Percentiles rank a stretch among this genome's conserved stretches.
phyloP scores from a whole-genome alignment of 2,888 invertebrate species.

The Himalopsyche tibetana region DNA sequence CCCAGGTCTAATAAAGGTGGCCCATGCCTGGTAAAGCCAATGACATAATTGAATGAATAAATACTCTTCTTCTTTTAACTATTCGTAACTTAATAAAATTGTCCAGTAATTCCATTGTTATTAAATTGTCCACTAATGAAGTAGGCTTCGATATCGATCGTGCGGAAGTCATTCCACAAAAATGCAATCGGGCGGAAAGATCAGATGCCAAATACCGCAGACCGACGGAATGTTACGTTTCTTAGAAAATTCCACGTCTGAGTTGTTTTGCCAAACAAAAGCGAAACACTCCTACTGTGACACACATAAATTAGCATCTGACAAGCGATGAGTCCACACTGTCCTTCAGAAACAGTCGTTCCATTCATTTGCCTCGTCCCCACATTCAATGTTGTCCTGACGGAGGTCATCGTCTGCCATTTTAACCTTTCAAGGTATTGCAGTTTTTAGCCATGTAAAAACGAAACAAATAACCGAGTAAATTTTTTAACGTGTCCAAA shows the following conservation, averaged over 20 bases:
- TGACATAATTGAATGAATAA: no score
- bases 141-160: slow-evolving; percentile 1
- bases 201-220: slow-evolving; percentile 51
- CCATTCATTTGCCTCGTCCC: slow-evolving; percentile 49
- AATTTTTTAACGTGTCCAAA: no score
- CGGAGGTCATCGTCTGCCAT: slow-evolving; percentile 22
- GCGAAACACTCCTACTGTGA: slow-evolving; percentile 48
- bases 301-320: slow-evolving; percentile 53
- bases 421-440: slow-evolving; percentile 45
- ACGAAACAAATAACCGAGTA: background rate
- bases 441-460: background rate
- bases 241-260: slow-evolving; percentile 50
- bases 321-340: slow-evolving; percentile 53
- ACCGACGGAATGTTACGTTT: slow-evolving; percentile 57
- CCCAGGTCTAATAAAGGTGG: no score
- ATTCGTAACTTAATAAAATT: background rate
- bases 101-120: background rate
- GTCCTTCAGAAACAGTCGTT: slow-evolving; percentile 49
- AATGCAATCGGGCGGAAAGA: slow-evolving; percentile 46
- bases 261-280: slow-evolving; percentile 53
- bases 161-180: slow-evolving; percentile 52
- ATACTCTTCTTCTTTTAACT: no score
- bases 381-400: background rate
- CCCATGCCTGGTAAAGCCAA: no score
- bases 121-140: background rate